These are phyloP conservation scores for honey bee (Apis mellifera) DNA, from an alignment of 1,140 invertebrate species.

Conservation along the genomic window Amel_HAv3.1 CM009942.2:190001-190500, in stretches of 20 bases:
- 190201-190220: too few relatives aligned
- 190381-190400: constrained; percentile 71
- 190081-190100: constrained; percentile 76
- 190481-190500: constrained; percentile 85
- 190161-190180: constrained; percentile 77
- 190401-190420: constrained; percentile 76
- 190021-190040: constrained; percentile 73
- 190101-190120: constrained; percentile 76
- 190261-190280: too few relatives aligned
- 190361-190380: constrained; percentile 72
- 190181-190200: constrained; percentile 9
- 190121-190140: constrained; percentile 77
- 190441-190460: constrained; percentile 79
- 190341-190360: constrained; percentile 75
- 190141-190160: constrained; percentile 78
- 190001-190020: constrained; percentile 79
- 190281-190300: too few relatives aligned
- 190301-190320: constrained; percentile 75
- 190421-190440: constrained; percentile 77
- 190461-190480: constrained; percentile 86
- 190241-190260: background rate
- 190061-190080: constrained; percentile 78
- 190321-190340: constrained; percentile 81
- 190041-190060: constrained; percentile 77
- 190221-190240: too few relatives aligned